Percentiles rank a stretch among this genome's conserved stretches.
Evolutionary conservation across 2,888 invertebrate genomes (phyloP).

Genomic region (Synanthedon vespiformis): DNA sequence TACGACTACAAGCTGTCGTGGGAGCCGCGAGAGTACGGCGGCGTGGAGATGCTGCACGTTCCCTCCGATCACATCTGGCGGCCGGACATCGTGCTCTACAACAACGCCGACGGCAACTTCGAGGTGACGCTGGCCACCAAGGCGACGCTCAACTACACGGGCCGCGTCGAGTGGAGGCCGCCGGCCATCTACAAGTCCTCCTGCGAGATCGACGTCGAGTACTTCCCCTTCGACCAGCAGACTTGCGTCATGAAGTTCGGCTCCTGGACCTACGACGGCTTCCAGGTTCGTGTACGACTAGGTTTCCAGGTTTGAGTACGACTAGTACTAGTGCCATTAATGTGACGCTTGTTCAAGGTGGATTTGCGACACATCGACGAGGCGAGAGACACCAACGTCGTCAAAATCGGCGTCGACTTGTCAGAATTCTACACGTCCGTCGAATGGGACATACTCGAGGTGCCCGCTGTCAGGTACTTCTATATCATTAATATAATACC

Average conservation of each 20-base stretch:
- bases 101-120: constrained; percentile 93
- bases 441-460: constrained; percentile 98
- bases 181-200: constrained; percentile 97
- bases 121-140: constrained; percentile 91
- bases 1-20: constrained; percentile 94
- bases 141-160: constrained; percentile 89
- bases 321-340: neutral
- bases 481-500: too few species aligned
- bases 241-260: constrained; percentile 94
- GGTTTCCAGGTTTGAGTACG: too few species aligned
- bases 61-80: constrained; percentile 97
- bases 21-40: constrained; percentile 95
- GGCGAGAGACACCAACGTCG: constrained; percentile 86
- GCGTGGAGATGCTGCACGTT: constrained; percentile 94
- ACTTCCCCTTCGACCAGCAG: constrained; percentile 94
- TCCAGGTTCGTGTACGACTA: constrained; percentile 74
- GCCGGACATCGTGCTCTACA: constrained; percentile 94
- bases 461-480: constrained; percentile 86
- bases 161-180: constrained; percentile 93
- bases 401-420: constrained; percentile 94
- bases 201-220: constrained; percentile 92
- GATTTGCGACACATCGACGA: constrained; percentile 93
- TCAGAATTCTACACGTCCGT: constrained; percentile 98
- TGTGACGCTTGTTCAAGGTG: constrained; percentile 70
- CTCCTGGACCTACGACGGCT: constrained; percentile 95